A percentile compares a stretch with the other conserved stretches of the same genome.
These are phyloP conservation scores for Tyria jacobaeae DNA, from an alignment of 2,888 invertebrate genomes.

Conservation along the genomic window DNA sequence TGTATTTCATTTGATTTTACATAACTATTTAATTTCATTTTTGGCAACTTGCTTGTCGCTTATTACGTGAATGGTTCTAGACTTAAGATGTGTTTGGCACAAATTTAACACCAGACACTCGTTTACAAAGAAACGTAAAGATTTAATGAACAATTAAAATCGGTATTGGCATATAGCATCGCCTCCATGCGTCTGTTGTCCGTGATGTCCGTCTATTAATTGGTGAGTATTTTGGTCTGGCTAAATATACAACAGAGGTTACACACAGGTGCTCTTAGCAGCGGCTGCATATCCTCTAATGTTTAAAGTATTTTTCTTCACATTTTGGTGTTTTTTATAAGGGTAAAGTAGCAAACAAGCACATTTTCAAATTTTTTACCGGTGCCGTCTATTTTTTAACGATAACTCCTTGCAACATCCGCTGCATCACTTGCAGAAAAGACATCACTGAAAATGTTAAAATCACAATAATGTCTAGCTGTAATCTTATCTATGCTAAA, in stretches of 20 bases:
- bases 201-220: slow-evolving; percentile 66
- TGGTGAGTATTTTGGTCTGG: slow-evolving; percentile 69
- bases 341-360: no score
- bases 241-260: slow-evolving; percentile 69
- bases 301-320: neutral
- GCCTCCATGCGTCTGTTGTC: slow-evolving; percentile 55
- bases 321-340: neutral
- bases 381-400: no score
- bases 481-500: no score
- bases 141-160: slow-evolving; percentile 18
- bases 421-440: no score
- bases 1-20: no score
- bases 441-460: no score
- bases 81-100: neutral
- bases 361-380: no score
- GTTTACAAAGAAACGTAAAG: neutral
- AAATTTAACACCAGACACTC: neutral
- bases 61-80: no score
- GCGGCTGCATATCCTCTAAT: neutral
- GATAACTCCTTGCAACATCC: no score
- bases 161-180: slow-evolving; percentile 22
- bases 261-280: slow-evolving; percentile 59
- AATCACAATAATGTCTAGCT: no score
- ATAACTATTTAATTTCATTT: slow-evolving; percentile 5
- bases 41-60: slow-evolving; percentile 12